Evolutionary conservation across 64 coral and sea anemone genomes (phyloP), one percentile per base, ranked within the genome.

Genomic region (Porites australiensis): DNA sequence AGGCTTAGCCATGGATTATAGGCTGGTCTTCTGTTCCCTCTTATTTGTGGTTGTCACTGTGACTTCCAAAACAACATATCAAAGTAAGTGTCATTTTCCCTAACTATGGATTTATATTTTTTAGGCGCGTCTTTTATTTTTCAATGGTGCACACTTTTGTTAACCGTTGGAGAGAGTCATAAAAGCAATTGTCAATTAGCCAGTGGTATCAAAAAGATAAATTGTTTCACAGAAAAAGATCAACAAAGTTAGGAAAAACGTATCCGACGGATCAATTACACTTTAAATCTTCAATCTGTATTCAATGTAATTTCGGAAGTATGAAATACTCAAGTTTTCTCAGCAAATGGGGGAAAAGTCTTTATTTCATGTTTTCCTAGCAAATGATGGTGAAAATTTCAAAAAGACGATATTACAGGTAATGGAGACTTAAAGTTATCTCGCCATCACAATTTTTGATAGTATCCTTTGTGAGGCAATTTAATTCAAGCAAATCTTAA

Each of bases 1-100:
- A 89, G 90, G 87, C 48, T 94, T 49, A 98, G 83, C 88, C 95
- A 98, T 98, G 95, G 92, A 98, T 74, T 91, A 74, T 79, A 98
- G 84, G 83, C 88, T 98, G 83, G 21, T 98, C 53, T 68, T 98
- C 50, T 93, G 92, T 64, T 90, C 95, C 94, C 88, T 98, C 37
- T 77, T 98, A 47, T 88, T 98, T 62, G 69, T 98, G 20, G 75
- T 87, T 64, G 77, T 94, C 79, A 79, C 76, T 63, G 95, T 96
- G 27, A 63, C 92, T 60, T 91, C 92, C 12, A 98, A 98, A 72
- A 52, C 92, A 44, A 90, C 91, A 79, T 88, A 91, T 43, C 93
- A 90, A 84, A 84, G 92, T 98, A 94, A 98, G 82, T 78, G 55
- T 6, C 20, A 52, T 50, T 77, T 49, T 88, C 55, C 9, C 67